Evolutionary conservation across 2,113 vertebrate species (phyloP), one percentile per base, ranked within the genome.

Genomic region (Gavia stellata): DNA sequence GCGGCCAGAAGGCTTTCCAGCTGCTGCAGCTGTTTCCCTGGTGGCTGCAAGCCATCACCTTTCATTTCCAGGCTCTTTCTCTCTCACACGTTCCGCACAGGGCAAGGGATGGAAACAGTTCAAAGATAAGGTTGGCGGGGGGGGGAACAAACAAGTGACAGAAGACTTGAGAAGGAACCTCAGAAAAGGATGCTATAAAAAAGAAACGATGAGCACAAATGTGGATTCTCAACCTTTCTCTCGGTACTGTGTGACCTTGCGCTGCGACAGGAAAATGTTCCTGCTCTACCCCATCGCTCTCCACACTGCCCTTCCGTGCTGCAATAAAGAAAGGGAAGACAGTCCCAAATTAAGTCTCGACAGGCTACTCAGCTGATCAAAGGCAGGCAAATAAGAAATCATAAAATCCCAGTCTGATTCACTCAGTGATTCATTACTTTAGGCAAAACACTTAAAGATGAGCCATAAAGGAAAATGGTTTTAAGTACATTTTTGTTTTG

Each of bases 361-460:
- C 91, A 89, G 95, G 85, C 80, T 86, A 70, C 83, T 88, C 93
- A 90, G 86, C 77, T 96, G 94, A 96, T 94, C 92, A 97, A 96
- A 97, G 90, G 65, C 82, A 92, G 68, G 88, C 93, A 96, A 96
- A 96, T 79, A 94, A 96, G 79, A 86, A 96, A 95, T 63, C 61
- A 86, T 88, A 94, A 94, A 96, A 94, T 78, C 71, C 87, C 70
- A 70, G 79, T 10, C 94, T 95, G 95, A 96, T 87, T 89, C 92
- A 95, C 72, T 52, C 83, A 85, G 84, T 96, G 83, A 96, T 96
- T 94, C 95, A 95, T 95, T 88, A 92, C 81, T 93, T 94, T 61
- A 95, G 89, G 93, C 88, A 95, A 97, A 94, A 95, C 72, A 92
- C 89, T 93, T 96, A 96, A 95, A 91, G 91, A 97, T 94, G 94